Evolutionary conservation across 2,888 invertebrate species (phyloP).

Genomic region (Lasioglossum malachurum): DNA sequence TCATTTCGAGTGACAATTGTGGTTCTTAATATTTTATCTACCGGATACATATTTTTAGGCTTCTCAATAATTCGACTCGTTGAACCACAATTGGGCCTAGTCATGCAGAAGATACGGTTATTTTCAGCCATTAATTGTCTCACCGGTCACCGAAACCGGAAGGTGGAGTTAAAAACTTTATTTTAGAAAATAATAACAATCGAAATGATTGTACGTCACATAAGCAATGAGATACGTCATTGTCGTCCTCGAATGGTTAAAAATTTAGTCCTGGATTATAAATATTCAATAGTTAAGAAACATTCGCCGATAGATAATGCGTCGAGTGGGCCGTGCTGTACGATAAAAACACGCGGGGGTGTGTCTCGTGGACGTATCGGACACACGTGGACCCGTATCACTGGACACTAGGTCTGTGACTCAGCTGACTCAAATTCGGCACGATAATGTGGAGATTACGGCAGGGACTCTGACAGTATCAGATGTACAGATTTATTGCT

Average conservation of each 20-base stretch:
- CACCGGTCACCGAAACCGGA: no score
- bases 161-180: no score
- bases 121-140: no score
- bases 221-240: no score
- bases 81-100: background rate
- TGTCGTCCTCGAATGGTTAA: no score
- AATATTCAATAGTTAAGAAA: background rate
- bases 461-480: background rate
- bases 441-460: background rate
- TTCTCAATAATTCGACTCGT: background rate
- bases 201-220: no score
- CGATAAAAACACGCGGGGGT: background rate
- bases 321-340: background rate
- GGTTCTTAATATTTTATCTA: background rate
- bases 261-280: background rate
- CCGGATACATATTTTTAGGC: background rate
- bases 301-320: background rate
- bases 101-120: no score
- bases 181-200: no score
- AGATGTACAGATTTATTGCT: background rate
- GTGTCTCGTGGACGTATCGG: background rate
- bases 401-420: background rate
- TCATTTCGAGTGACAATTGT: background rate
- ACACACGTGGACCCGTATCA: background rate
- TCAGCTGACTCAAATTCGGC: background rate